Conservation (phyloP, 2,113 vertebrate species). For the Syngnathoides biaculeatus region DNA sequence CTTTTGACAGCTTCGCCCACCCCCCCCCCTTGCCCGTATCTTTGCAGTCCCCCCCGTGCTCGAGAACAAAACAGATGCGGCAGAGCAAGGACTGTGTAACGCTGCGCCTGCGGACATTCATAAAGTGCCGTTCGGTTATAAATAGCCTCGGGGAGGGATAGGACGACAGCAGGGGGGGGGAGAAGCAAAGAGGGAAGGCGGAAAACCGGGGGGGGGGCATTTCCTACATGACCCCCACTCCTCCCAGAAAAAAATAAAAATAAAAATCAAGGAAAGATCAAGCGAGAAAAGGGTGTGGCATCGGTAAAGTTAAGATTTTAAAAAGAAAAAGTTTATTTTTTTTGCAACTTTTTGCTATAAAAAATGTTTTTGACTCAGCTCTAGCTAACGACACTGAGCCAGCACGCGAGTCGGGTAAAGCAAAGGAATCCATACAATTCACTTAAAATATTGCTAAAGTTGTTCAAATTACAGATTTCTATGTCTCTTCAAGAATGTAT, state of each 20-base stretch:
- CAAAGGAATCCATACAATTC: neutral
- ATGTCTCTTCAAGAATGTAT: too few species aligned
- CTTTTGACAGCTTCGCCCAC: neutral
- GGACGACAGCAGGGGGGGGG: slow-evolving; percentile 31
- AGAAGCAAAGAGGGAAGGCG: neutral
- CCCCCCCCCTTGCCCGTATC: neutral
- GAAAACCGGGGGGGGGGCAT: neutral
- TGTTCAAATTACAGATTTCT: too few species aligned
- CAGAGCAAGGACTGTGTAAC: slow-evolving; percentile 40
- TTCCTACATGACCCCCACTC: neutral
- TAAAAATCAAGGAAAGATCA: neutral
- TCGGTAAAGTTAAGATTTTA: neutral
- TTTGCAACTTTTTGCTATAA: too few species aligned
- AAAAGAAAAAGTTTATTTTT: neutral
- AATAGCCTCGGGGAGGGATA: slow-evolving; percentile 62
- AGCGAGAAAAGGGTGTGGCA: slow-evolving; percentile 6
- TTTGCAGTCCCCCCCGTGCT: neutral
- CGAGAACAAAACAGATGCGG: neutral
- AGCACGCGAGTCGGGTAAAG: neutral
- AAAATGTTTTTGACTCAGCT: too few species aligned
- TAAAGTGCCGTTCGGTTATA: slow-evolving; percentile 66
- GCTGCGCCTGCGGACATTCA: slow-evolving; percentile 65
- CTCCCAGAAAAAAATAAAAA: too few species aligned
- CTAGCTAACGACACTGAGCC: too few species aligned
- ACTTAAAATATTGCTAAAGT: too few species aligned